Percentiles rank a stretch among this genome's conserved stretches.
These are phyloP conservation scores for Hemithea aestivaria DNA, from an alignment of 2,888 invertebrate genomes.

Conservation along the genomic window DNA sequence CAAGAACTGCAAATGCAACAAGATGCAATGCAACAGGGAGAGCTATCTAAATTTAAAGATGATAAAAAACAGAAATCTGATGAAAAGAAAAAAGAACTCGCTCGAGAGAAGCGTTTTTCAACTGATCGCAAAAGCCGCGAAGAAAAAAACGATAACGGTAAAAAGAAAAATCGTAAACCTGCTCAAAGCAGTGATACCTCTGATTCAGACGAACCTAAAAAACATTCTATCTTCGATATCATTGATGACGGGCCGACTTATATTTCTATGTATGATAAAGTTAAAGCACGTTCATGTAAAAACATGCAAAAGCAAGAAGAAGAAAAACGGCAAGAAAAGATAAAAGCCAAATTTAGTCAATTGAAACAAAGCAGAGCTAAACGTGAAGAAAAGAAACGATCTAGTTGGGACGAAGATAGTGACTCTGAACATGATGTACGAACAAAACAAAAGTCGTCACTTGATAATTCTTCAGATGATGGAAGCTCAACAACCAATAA, in stretches of 20 bases:
- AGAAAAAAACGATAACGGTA: constrained; percentile 57
- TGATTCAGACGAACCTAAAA: constrained; percentile 90
- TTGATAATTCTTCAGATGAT: constrained; percentile 79
- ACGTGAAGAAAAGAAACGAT: constrained; percentile 92
- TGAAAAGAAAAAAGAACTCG: constrained; percentile 67
- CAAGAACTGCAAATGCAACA: constrained; percentile 74
- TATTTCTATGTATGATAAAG: constrained; percentile 98
- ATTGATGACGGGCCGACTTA: constrained; percentile 93
- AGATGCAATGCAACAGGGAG: constrained; percentile 63
- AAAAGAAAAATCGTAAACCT: constrained; percentile 66
- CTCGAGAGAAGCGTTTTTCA: constrained; percentile 71
- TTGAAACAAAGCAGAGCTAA: constrained; percentile 92
- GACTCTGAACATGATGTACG: constrained; percentile 79
- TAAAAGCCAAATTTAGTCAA: constrained; percentile 93
- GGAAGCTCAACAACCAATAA: constrained; percentile 58
- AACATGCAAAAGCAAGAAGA: constrained; percentile 96
- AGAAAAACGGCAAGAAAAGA: constrained; percentile 90
- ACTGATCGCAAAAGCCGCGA: constrained; percentile 75
- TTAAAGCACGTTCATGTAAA: constrained; percentile 95
- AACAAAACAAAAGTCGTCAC: constrained; percentile 64
- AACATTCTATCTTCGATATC: constrained; percentile 95
- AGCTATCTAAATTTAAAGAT: constrained; percentile 61
- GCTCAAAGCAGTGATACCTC: constrained; percentile 82
- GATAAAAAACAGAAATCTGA: constrained; percentile 64
- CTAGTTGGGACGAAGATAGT: constrained; percentile 93